These are phyloP conservation scores for Heptranchias perlo DNA, from an alignment of 2,113 vertebrate species.

Conservation along the genomic window DNA sequence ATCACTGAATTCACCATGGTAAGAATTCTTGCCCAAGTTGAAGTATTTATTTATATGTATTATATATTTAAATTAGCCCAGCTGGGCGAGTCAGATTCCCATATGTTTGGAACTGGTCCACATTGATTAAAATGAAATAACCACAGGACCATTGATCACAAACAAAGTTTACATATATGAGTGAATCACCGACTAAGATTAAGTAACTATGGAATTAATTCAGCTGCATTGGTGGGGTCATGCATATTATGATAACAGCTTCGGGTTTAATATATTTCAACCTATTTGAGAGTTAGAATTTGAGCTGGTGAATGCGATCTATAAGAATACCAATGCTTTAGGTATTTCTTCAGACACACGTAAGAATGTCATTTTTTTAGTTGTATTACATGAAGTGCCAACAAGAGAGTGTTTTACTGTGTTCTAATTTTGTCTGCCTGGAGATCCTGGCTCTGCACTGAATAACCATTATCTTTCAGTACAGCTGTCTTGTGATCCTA, in stretches of 20 bases:
- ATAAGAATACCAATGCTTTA: too few species aligned
- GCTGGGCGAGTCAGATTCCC: neutral
- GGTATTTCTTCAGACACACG: neutral
- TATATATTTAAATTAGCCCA: too few species aligned
- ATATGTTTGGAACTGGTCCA: neutral
- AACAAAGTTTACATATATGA: neutral
- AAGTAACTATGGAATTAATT: slow-evolving; percentile 46
- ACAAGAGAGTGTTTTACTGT: neutral
- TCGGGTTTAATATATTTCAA: neutral
- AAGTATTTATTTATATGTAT: too few species aligned
- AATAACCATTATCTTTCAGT: slow-evolving; percentile 2
- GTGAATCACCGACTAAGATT: neutral
- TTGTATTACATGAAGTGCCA: neutral
- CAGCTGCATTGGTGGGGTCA: slow-evolving; percentile 12
- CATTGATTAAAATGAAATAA: neutral
- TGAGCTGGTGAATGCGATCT: neutral
- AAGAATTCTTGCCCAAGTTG: too few species aligned
- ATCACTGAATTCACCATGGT: too few species aligned
- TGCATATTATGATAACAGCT: neutral
- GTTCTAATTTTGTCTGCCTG: slow-evolving; percentile 6
- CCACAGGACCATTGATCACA: neutral
- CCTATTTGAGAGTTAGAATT: neutral
- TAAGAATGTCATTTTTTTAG: neutral
- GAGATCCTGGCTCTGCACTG: neutral
- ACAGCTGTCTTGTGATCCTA: neutral